Percentiles rank a stretch among this genome's conserved stretches.
Evolutionary conservation across 2,113 vertebrate species (phyloP).

Genomic region (human (Homo sapiens)): GRCh38 chr11:110942501-110943000

Average conservation of each 20-base stretch:
- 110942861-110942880: background rate
- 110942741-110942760: background rate
- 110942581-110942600: background rate
- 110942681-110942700: background rate
- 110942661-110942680: background rate
- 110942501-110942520: background rate
- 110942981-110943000: background rate
- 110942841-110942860: background rate
- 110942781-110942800: background rate
- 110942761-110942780: background rate
- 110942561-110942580: background rate
- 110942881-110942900: background rate
- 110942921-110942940: background rate
- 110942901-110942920: background rate
- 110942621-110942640: background rate
- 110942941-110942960: background rate
- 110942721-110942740: accelerated
- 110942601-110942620: background rate
- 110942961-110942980: background rate
- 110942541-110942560: background rate
- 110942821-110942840: background rate
- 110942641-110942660: background rate
- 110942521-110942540: background rate
- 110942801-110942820: background rate
- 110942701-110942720: background rate